Evolutionary conservation across 1,140 invertebrate genomes (phyloP).

Genomic region (Zaprionus kolodkinae): DNA sequence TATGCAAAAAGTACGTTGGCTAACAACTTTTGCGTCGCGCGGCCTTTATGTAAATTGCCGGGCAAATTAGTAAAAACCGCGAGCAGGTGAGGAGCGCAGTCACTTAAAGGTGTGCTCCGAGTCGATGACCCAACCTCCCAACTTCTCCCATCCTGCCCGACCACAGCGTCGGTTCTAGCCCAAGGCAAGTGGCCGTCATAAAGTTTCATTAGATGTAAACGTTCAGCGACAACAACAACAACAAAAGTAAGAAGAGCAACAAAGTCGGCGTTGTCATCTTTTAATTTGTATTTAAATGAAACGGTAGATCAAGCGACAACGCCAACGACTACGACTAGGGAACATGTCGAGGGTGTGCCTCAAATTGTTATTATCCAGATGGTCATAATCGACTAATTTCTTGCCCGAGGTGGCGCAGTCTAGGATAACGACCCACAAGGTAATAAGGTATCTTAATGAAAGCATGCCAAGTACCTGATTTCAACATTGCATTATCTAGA

Average conservation of each 20-base stretch:
- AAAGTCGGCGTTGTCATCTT: constrained; percentile 50
- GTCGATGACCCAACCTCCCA: constrained; percentile 25
- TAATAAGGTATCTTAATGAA: constrained; percentile 6
- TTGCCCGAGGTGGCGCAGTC: constrained; percentile 11
- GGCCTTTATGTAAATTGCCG: constrained; percentile 73
- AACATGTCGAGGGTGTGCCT: constrained; percentile 26
- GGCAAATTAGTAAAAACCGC: constrained; percentile 68
- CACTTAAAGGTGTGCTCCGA: constrained; percentile 45
- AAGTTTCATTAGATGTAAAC: constrained; percentile 71
- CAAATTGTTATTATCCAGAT: constrained; percentile 39
- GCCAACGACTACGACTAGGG: constrained; percentile 12
- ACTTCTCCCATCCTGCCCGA: not conserved
- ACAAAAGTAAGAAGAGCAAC: constrained; percentile 23
- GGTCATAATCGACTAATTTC: constrained; percentile 40
- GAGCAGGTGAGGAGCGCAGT: constrained; percentile 24
- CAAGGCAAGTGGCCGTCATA: constrained; percentile 57
- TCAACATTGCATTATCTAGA: not conserved
- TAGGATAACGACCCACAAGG: not conserved
- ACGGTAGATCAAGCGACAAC: constrained; percentile 50
- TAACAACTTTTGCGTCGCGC: constrained; percentile 48
- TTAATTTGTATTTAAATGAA: constrained; percentile 79
- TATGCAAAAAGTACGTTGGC: constrained; percentile 60
- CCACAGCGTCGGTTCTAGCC: not conserved
- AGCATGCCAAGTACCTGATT: not conserved
- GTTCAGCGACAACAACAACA: constrained; percentile 53